These are phyloP conservation scores for Plagodis pulveraria DNA, from an alignment of 2,888 invertebrate genomes.

Conservation along the genomic window DNA sequence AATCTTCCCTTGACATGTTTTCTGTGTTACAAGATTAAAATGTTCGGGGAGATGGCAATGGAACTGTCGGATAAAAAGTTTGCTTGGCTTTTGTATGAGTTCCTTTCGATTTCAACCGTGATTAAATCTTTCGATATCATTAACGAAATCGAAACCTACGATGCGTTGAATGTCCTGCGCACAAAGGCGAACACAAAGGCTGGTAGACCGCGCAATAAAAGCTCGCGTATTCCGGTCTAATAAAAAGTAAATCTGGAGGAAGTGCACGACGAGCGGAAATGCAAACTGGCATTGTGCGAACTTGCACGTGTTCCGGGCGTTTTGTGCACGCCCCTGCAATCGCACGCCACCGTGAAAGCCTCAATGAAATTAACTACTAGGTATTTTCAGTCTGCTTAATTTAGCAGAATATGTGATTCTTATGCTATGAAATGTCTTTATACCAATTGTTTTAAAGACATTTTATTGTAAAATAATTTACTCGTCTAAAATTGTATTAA, in stretches of 20 bases:
- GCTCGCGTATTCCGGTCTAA: constrained; percentile 53
- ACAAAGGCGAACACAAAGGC: constrained; percentile 72
- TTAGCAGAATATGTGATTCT: too few relatives aligned
- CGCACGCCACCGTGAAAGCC: constrained; percentile 23
- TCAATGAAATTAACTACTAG: constrained; percentile 17
- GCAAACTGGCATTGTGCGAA: constrained; percentile 83
- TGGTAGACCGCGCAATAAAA: constrained; percentile 76
- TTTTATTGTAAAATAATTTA: too few relatives aligned
- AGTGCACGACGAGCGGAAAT: constrained; percentile 83
- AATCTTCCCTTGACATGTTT: constrained; percentile 57
- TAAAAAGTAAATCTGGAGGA: constrained; percentile 83
- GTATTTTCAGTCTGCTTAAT: constrained; percentile 18
- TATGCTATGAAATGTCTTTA: too few relatives aligned
- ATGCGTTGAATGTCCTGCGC: constrained; percentile 77
- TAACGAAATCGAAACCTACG: constrained; percentile 84
- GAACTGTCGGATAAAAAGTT: constrained; percentile 43
- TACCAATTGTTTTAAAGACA: background rate
- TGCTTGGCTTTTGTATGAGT: constrained; percentile 49
- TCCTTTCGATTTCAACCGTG: constrained; percentile 78
- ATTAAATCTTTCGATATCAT: constrained; percentile 80
- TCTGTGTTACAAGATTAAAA: constrained; percentile 54
- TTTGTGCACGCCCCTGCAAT: constrained; percentile 73
- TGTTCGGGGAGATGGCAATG: constrained; percentile 34
- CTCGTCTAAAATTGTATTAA: too few relatives aligned
- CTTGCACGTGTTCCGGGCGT: constrained; percentile 82